phyloP scores from a whole-genome alignment of 1,140 invertebrate genomes.

The Acromyrmex heyeri region DNA sequence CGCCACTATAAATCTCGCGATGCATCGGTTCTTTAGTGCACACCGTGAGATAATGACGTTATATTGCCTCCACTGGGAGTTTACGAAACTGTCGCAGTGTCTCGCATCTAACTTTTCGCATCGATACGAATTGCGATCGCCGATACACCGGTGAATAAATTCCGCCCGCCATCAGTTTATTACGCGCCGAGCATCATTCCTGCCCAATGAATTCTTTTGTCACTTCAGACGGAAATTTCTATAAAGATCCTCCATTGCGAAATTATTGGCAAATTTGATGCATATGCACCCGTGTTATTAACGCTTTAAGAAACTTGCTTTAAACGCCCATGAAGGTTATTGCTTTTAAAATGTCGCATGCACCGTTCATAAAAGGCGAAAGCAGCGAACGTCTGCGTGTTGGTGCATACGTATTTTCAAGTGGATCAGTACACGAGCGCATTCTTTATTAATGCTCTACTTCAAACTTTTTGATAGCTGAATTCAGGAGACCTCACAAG shows the following conservation, averaged over 20 bases:
- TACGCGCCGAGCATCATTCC: constrained; percentile 34
- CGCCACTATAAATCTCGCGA: constrained; percentile 33
- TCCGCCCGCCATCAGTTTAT: constrained; percentile 37
- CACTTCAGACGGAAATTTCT: constrained; percentile 41
- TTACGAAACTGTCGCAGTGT: constrained; percentile 37
- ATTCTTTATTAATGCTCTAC: constrained; percentile 60
- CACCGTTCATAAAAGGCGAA: constrained; percentile 43
- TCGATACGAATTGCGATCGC: constrained; percentile 38
- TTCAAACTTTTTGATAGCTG: constrained; percentile 57
- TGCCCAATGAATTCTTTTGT: constrained; percentile 53
- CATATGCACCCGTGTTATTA: constrained; percentile 53
- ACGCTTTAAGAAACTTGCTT: constrained; percentile 59
- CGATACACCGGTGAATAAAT: constrained; percentile 24
- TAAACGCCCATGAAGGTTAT: constrained; percentile 58
- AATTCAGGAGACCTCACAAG: constrained; percentile 42
- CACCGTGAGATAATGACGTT: constrained; percentile 51
- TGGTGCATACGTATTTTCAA: constrained; percentile 37
- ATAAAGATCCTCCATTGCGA: constrained; percentile 42
- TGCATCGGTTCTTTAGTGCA: constrained; percentile 4
- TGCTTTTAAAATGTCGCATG: constrained; percentile 59
- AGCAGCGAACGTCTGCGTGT: neutral
- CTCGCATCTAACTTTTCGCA: constrained; percentile 37
- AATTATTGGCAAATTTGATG: constrained; percentile 50
- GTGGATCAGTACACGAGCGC: neutral
- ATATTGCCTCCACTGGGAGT: constrained; percentile 31